Base-by-base conservation (phyloP, 2,888 invertebrate genomes). In the Cenopis cana region DNA sequence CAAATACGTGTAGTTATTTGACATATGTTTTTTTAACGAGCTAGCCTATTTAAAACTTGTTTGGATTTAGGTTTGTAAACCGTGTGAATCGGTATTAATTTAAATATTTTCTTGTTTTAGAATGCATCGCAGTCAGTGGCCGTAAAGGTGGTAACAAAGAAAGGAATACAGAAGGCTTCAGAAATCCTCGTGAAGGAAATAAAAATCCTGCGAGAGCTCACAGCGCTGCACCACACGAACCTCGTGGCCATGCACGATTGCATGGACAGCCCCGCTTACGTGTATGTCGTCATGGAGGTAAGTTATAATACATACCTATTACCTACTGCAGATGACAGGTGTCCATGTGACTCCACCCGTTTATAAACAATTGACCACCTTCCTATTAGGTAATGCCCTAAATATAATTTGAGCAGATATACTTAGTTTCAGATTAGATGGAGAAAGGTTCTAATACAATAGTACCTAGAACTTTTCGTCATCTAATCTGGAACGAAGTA, bases 211-310 rank as follows among this genome's bases (percentile, higher is more conserved):
- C 98, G 99, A 94, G 99, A 99, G 93, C 93, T 99, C 84, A 99
- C 99, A 33, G 98, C 98, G 87, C 94, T 99, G 68, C 98, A 99
- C 90, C 99, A 99, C 95, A 98, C 99, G 84, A 99, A 99, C 95
- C 98, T 99, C 76, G 99, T 99, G 68, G 98, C 98, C 38, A 95
- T 99, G 82, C 95, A 99, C 89, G 99, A 99, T 93, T 99, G 99
- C 93, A 98, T 99, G 94, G 99, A 99, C 94, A 98, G 98, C 73
- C 95, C 97, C 76, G 96, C 97, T 81, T 97, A 98, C 93, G 99
- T 99, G 78, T 99, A 97, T 94, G 96, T 99, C 82, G 98, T 99
- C 81, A 99, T 99, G 99, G 99, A 99, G 96, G 98, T 98, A 89
- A 95, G 96, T 61, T n/a, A 12, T 20, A 54, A 20, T 54, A 52